Evolutionary conservation across 2,113 vertebrate species (phyloP).

Genomic region (Platichthys stellatus): DNA sequence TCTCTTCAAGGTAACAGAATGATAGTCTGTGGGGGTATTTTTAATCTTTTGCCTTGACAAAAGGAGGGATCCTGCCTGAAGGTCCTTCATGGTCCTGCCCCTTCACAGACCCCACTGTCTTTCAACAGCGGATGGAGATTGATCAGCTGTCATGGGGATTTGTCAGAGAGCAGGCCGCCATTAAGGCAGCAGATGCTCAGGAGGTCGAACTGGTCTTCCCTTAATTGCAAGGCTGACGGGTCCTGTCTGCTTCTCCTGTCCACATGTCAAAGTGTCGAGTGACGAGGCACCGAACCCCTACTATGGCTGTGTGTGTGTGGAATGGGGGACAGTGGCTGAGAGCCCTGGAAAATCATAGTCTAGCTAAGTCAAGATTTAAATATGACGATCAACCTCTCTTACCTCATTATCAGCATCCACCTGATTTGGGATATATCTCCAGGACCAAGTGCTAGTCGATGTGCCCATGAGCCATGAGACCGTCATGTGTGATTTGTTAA

Average conservation of each 20-base stretch:
- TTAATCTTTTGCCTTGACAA: slow-evolving; percentile 6
- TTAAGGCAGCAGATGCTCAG: not conserved
- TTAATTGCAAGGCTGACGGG: not conserved
- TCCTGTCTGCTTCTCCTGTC: not conserved
- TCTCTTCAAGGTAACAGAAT: not conserved
- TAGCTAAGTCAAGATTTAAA: not conserved
- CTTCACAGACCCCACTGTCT: not conserved
- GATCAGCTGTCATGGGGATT: slow-evolving; percentile 14
- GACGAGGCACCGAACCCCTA: not conserved
- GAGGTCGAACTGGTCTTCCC: not conserved
- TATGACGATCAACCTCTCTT: too few relatives aligned
- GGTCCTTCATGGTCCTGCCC: not conserved
- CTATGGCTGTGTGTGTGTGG: not conserved
- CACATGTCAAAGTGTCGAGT: not conserved
- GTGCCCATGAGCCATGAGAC: not conserved
- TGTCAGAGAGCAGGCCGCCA: not conserved
- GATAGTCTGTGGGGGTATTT: not conserved
- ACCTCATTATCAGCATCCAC: too few relatives aligned
- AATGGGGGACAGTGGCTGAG: not conserved
- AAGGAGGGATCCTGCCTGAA: not conserved
- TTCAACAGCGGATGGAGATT: not conserved
- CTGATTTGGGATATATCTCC: too few relatives aligned
- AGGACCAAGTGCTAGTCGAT: not conserved
- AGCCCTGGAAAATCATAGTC: not conserved
- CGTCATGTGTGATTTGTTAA: too few relatives aligned